Evolutionary conservation across 64 coral and sea anemone genomes (phyloP), one percentile per base, ranked within the genome.

Genomic region (Montipora cactus): DNA sequence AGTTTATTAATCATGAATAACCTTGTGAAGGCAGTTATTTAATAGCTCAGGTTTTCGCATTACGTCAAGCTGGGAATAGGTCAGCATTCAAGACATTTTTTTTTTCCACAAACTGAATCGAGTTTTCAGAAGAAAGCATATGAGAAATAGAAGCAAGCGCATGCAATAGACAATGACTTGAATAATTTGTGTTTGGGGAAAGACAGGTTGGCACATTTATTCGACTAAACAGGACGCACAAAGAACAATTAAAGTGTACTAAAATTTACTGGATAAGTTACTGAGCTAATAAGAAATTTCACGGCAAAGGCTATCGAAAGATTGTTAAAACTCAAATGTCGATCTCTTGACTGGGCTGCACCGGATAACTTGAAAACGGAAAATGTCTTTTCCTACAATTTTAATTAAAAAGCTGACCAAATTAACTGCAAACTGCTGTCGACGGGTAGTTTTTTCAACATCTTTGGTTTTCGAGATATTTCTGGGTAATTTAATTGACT

Each of bases 1-100:
- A 86, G 67, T 67, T 86, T 86, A 86, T 86, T 44, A 86, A 86
- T 86, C 82, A 86, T 86, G 82, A 72, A 86, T 86, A 72, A 86
- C 44, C 19, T 19, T 3, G 16, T 44, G 37, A 86, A 47, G 66
- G 82, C 64, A 86, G 82, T 86, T 86, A 86, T 69, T 86, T 86
- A 86, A 86, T 53, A 72, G 82, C 44, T 50, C 22, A 86, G 64
- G 10, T 86, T 86, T 86, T 37, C 16, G 47, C 67, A 86, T 86
- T 86, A 86, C 82, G 64, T 86, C 82, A 86, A 72, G 66, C 82
- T 18, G 18, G 61, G 19, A 18, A 14, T 10, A 44, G 67, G 19
- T 71, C 50, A 16, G 25, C 9, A 9, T 86, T 86, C 82, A 47
- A 84, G 81, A 84, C 6, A 64, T 71, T 47, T 71, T n/a, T 5